Base-by-base conservation (phyloP, 2,113 vertebrate genomes). In the Callopanchax toddi region DNA sequence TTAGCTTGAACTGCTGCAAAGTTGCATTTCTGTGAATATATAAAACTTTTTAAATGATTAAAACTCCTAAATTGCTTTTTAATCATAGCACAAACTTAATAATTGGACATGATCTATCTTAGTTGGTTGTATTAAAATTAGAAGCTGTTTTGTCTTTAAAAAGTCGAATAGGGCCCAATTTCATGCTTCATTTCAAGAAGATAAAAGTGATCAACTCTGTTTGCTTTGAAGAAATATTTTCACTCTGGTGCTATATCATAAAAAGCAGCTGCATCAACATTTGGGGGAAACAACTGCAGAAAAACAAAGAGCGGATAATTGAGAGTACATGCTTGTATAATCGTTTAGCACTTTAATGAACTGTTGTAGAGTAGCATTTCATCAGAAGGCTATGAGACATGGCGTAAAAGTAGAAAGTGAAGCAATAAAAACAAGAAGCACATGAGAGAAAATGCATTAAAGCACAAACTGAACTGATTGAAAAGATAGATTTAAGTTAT, bases 401-500 rank as follows among this genome's bases (percentile, higher is more conserved):
- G 48, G 22, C 62, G 46, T 69, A 56, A 44, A 80, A 66, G 53
- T 29, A 17, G 46, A 64, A 59, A 78, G 60, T 63, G 65, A 81
- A 55, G 68, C 49, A 48, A 74, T 72, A 76, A 76, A 78, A 72
- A 71, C 46, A 22, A 44, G 45, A 68, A 45, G 63, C 56, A 11
- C 13, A 48, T 46, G 5, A 44, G 60, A n/a, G 56, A 53, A 67
- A 80, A 78, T 36, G 16, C 61, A 67, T 82, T 48, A 65, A 80
- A 72, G 53, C 67, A 43, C 62, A 32, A 78, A 58, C 13, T 36
- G 57, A 49, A 66, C 53, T 52, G 66, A 74, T 62, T 51, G 51
- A 72, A 65, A 57, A 67, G 34, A 76, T 59, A 2, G 54, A 43
- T 1, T 11, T 57, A 76, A 62, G 57, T 86, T 82, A 74, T 80